Percentiles rank a stretch among this genome's conserved stretches.
Conservation (phyloP, 1,140 invertebrate species). For the Choristoneura fumiferana region DNA sequence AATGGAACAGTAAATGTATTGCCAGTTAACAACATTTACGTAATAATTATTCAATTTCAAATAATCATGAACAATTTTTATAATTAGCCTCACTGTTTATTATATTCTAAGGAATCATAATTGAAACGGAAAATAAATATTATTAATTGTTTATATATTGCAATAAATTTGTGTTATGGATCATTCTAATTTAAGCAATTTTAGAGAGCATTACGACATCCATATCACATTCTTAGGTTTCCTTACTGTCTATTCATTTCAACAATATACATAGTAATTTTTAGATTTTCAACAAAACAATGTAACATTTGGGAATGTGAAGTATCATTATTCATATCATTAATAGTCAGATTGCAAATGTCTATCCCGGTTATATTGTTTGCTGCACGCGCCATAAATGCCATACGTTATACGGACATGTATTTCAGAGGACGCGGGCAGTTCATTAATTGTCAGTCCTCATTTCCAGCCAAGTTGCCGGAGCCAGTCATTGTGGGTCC, state of each 20-base stretch:
- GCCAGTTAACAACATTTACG: too few relatives aligned
- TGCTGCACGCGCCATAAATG: too few relatives aligned
- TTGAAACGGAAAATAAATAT: conserved; percentile 34
- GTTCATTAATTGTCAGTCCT: conserved; percentile 62
- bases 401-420: conserved; percentile 49
- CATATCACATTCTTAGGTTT: conserved; percentile 74
- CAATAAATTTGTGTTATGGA: conserved; percentile 46
- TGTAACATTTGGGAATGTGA: conserved; percentile 58
- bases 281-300: conserved; percentile 58
- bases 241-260: conserved; percentile 48
- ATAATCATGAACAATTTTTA: too few relatives aligned
- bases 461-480: conserved; percentile 51
- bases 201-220: conserved; percentile 74
- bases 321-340: conserved; percentile 38
- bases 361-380: too few relatives aligned
- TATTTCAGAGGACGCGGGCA: conserved; percentile 46
- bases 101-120: conserved; percentile 20
- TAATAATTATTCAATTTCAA: too few relatives aligned
- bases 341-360: conserved; percentile 24
- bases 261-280: conserved; percentile 66
- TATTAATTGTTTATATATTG: conserved; percentile 52
- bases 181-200: conserved; percentile 52
- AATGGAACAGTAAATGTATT: too few relatives aligned
- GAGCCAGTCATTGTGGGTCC: conserved; percentile 82
- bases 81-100: too few relatives aligned